phyloP scores from a whole-genome alignment of 2,797 vertebrate species.

The Lerista edwardsae region DNA sequence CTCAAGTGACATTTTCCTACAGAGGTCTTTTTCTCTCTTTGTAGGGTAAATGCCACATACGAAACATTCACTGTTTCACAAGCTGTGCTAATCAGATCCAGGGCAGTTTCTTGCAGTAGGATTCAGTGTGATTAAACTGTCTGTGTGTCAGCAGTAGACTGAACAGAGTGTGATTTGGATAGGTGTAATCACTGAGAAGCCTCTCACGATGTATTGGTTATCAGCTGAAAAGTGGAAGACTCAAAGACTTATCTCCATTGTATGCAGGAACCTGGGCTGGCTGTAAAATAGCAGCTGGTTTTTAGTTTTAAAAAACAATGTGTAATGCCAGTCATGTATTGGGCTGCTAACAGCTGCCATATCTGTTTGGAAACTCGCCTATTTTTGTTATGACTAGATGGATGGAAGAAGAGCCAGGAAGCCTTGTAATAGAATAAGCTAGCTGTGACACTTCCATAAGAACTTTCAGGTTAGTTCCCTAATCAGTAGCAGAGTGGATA shows the following conservation, averaged over 20 bases:
- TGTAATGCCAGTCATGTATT: conserved; percentile 48
- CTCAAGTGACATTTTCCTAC: background rate
- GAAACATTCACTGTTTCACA: background rate
- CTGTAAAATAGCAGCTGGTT: conserved; percentile 63
- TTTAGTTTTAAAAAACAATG: conserved; percentile 9
- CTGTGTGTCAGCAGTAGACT: conserved; percentile 59
- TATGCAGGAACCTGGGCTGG: conserved; percentile 73
- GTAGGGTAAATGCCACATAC: background rate
- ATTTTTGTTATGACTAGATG: conserved; percentile 32
- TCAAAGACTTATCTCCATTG: conserved; percentile 77
- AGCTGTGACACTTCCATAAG: conserved; percentile 68
- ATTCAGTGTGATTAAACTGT: conserved; percentile 70
- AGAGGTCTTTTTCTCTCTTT: no score
- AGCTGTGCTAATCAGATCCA: conserved; percentile 51
- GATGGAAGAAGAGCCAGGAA: conserved; percentile 45
- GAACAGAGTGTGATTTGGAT: conserved; percentile 62
- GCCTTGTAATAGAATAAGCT: conserved; percentile 51
- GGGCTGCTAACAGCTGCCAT: conserved; percentile 64
- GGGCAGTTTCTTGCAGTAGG: conserved; percentile 64
- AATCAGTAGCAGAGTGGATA: conserved; percentile 87
- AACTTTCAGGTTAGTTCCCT: conserved; percentile 71
- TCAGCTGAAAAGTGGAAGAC: conserved; percentile 79
- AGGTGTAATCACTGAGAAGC: conserved; percentile 69
- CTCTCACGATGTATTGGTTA: conserved; percentile 77
- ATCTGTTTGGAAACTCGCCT: conserved; percentile 51